Percentiles rank a stretch among this genome's conserved stretches.
Conservation (phyloP, 1,140 invertebrate genomes). For the Mesaphorura yosii region DNA sequence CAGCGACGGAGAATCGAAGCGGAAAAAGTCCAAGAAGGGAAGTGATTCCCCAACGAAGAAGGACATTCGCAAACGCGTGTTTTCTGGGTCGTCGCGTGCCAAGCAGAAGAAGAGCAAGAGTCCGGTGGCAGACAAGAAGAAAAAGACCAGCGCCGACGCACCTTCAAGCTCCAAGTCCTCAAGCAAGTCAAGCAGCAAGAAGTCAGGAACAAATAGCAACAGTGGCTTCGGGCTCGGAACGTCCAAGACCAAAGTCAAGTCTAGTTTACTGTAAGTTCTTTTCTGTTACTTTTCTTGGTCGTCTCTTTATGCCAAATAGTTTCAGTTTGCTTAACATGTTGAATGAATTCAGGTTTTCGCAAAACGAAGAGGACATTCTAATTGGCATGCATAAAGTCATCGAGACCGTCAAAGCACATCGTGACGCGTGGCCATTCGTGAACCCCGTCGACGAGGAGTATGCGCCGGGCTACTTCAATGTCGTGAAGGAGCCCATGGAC, state of each 20-base stretch:
- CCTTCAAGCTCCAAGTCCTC: background rate
- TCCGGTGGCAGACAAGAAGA: conserved; percentile 4
- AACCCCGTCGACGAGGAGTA: conserved; percentile 82
- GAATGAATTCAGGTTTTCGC: conserved; percentile 47
- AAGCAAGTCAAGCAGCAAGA: no score
- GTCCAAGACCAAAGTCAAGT: conserved; percentile 34
- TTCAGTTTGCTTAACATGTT: background rate
- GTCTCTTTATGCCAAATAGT: background rate
- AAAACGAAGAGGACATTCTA: conserved; percentile 66
- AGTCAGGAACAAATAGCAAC: conserved; percentile 9
- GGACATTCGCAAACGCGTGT: background rate
- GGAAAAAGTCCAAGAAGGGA: background rate
- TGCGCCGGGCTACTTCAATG: conserved; percentile 68
- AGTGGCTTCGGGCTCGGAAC: no score
- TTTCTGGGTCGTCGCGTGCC: background rate
- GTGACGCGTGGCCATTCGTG: conserved; percentile 83
- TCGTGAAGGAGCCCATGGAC: conserved; percentile 60
- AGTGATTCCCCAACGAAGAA: background rate
- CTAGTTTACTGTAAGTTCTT: conserved; percentile 33
- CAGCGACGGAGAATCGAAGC: background rate
- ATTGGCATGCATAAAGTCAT: conserved; percentile 81
- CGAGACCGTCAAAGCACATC: conserved; percentile 67
- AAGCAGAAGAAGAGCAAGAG: background rate
- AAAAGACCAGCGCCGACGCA: conserved; percentile 2
- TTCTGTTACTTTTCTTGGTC: no score